Evolutionary conservation across 1,140 invertebrate species (phyloP), one percentile per base, ranked within the genome.

Genomic region (Trissolcus basalis): DNA sequence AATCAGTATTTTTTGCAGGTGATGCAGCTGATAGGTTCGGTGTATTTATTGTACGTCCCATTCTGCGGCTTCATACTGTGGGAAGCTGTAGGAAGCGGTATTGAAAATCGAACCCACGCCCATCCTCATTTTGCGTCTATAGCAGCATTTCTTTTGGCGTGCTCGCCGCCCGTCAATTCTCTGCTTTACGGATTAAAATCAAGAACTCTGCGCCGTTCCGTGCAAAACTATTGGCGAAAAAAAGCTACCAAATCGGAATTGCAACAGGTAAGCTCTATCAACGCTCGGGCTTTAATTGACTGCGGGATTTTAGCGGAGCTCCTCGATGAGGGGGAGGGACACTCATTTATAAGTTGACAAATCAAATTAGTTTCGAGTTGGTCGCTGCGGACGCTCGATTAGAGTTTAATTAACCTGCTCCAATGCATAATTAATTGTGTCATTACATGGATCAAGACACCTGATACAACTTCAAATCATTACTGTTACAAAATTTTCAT

Each of bases 181-280:
- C 90, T 95, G 16, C 86, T 95, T 7, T 95, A 96, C 83, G 94
- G 94, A 13, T 89, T 95, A 44, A 93, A 93, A 81, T 94, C 92
- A 80, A 92, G 92, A 84, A 90, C 90, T 0, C 82, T 94, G 10
- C 88, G 91, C 69, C 92, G 93, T 81, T 93, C 93, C 32, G 91
- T 95, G 59, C 90, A 93, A 73, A 94, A 94, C 78, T 95, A 95
- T 81, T 92, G 93, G 90, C 88, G 94, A n/a, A 94, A 94, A 86
- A 91, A 94, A 85, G 91, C 94, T 83, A 94, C 93, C 0, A 94
- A 94, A 81, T 93, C 91, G 74, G 93, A 95, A 81, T 89, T 95
- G 33, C 92, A 93, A 71, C 92, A 93, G 82, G 93, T 87, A 80
- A 79, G 49, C 16, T 39, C 15, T 65, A 8, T 14, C 48, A 64